Evolutionary conservation across 1,140 invertebrate genomes (phyloP), one percentile per base, ranked within the genome.

Genomic region (Pachyrhynchus sulphureomaculatus): DNA sequence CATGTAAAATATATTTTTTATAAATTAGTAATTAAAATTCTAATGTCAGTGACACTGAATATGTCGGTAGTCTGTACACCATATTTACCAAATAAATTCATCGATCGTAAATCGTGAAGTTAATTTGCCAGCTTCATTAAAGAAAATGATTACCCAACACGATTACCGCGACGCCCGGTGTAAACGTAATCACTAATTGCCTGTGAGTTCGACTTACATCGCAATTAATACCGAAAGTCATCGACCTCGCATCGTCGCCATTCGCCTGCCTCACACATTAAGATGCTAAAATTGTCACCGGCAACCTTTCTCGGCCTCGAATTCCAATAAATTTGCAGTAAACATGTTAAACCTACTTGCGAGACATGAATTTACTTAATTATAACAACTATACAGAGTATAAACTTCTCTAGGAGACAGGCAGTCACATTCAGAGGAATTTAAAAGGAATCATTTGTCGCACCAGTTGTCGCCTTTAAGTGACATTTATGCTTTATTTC

Each of bases 301-400:
- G 13, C 58, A 54, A 42, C 60, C 36, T 39, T 42, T 49, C 59
- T 39, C 64, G 47, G 42, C 63, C 45, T 39, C 48, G 13, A 51
- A 39, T 32, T 36, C 44, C 64, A 68, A 68, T 68, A 68, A 68
- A 68, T 68, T 68, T 63, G 64, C 66, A 68, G 52, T 66, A 68
- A 66, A 68, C 66, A 68, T 66, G 66, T 67, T 63, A 61, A 62
- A 67, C 62, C 63, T 65, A 65, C 58, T 65, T 65, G 62, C 56
- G 45, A 42, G 52, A 65, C 64, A 65, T 62, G 52, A 62, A 62
- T 62, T 55, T 63, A 64, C 64, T 66, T 68, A 68, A 66, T 68
- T 68, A 66, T 64, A 66, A 68, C 64, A 66, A 64, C 26, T 29
- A 29, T 10, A 29, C 26, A 29, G n/a, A n/a, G n/a, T n/a, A n/a